Percentiles rank a stretch among this genome's conserved stretches.
phyloP scores from a whole-genome alignment of 2,888 invertebrate genomes.

The Endomychus coccineus region DNA sequence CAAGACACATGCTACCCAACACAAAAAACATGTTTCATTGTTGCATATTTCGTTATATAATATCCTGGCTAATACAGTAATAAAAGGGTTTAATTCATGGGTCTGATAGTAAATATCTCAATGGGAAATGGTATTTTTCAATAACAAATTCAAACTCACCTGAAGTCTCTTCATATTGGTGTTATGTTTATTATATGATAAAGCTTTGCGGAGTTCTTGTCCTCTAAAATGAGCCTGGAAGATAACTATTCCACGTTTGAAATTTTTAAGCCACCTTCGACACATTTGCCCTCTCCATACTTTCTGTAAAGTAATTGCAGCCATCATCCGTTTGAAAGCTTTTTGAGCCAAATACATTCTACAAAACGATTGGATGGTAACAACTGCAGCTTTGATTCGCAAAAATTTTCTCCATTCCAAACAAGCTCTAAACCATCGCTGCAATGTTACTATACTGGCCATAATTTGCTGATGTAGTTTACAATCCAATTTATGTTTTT shows the following conservation, averaged over 20 bases:
- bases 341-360: slow-evolving; percentile 59
- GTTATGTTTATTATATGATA: no score
- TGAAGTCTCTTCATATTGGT: no score
- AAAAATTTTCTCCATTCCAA: slow-evolving; percentile 72
- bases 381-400: slow-evolving; percentile 62
- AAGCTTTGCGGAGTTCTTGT: slow-evolving; percentile 51
- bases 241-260: slow-evolving; percentile 51
- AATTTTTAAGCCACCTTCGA: slow-evolving; percentile 58
- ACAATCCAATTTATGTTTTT: slow-evolving; percentile 87
- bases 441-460: slow-evolving; percentile 84
- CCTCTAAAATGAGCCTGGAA: slow-evolving; percentile 73
- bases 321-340: slow-evolving; percentile 46
- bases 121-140: no score
- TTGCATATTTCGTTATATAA: no score
- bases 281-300: slow-evolving; percentile 66
- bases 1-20: no score
- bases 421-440: slow-evolving; percentile 82
- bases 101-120: no score
- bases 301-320: slow-evolving; percentile 66
- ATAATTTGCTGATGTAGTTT: slow-evolving; percentile 90
- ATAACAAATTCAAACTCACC: no score
- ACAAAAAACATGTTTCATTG: no score
- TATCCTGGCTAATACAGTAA: no score
- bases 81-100: no score
- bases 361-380: slow-evolving; percentile 69